phyloP scores from a whole-genome alignment of 2,888 invertebrate genomes.

The Phyllotreta cruciferae region DNA sequence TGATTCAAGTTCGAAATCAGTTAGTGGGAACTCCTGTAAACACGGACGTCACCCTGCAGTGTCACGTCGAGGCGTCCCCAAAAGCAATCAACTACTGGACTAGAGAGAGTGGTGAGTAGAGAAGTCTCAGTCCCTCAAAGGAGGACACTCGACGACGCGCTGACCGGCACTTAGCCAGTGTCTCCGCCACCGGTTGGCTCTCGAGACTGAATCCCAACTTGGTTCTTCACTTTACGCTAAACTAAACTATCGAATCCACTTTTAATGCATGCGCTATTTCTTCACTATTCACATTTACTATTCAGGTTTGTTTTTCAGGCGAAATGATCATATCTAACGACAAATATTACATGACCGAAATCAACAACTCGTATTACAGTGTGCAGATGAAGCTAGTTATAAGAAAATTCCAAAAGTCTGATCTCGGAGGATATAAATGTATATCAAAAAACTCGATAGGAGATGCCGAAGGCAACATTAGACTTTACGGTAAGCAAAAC shows the following conservation, averaged over 20 bases:
- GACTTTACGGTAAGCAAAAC: slow-evolving; percentile 78
- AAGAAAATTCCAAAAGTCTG: slow-evolving; percentile 74
- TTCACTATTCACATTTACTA: background rate
- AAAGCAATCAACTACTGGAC: slow-evolving; percentile 96
- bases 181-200: slow-evolving; percentile 15
- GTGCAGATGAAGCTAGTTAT: slow-evolving; percentile 84
- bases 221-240: slow-evolving; percentile 17
- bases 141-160: slow-evolving; percentile 34
- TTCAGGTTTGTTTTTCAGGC: slow-evolving; percentile 64
- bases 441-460: slow-evolving; percentile 93
- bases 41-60: slow-evolving; percentile 84
- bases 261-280: background rate
- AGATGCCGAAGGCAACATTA: slow-evolving; percentile 87
- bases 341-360: slow-evolving; percentile 84
- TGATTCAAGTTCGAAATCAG: slow-evolving; percentile 93
- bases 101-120: slow-evolving; percentile 79
- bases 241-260: slow-evolving; percentile 1
- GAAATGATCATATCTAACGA: slow-evolving; percentile 91
- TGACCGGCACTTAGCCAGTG: slow-evolving; percentile 33
- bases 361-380: slow-evolving; percentile 81
- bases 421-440: slow-evolving; percentile 88
- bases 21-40: slow-evolving; percentile 87
- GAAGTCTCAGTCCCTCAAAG: slow-evolving; percentile 29
- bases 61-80: slow-evolving; percentile 89
- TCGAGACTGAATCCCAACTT: slow-evolving; percentile 19